A percentile compares a stretch with the other conserved stretches of the same genome.
Conservation (phyloP, 1,140 invertebrate genomes). For the Calephelis nemesis region DNA sequence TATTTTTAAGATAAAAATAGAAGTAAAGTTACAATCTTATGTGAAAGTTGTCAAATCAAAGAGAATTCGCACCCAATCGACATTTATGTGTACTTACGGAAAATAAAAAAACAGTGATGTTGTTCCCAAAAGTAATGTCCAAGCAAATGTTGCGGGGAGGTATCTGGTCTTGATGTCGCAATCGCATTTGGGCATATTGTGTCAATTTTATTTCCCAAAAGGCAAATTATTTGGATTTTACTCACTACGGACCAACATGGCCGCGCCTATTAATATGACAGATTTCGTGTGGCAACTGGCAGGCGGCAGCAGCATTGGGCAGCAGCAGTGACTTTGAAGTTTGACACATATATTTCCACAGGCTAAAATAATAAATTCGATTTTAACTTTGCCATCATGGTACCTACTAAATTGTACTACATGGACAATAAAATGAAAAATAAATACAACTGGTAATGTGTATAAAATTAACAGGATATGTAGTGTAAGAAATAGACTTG, state of each 20-base stretch:
- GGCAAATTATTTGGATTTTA: constrained; percentile 79
- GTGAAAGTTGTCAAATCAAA: constrained; percentile 76
- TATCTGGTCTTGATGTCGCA: constrained; percentile 95
- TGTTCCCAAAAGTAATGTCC: constrained; percentile 93
- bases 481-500: too few relatives aligned
- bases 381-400: too few relatives aligned
- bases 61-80: constrained; percentile 61
- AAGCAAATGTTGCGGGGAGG: constrained; percentile 96
- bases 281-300: too few relatives aligned
- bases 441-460: too few relatives aligned
- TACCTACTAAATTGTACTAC: too few relatives aligned
- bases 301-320: too few relatives aligned
- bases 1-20: constrained; percentile 66
- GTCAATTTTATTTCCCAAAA: constrained; percentile 77
- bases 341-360: too few relatives aligned
- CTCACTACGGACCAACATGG: constrained; percentile 83
- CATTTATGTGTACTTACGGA: constrained; percentile 89
- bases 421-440: too few relatives aligned
- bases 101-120: constrained; percentile 97
- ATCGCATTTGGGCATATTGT: constrained; percentile 95
- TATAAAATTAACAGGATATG: too few relatives aligned
- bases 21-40: constrained; percentile 63
- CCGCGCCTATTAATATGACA: constrained; percentile 78
- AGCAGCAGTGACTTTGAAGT: too few relatives aligned
- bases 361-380: too few relatives aligned